Percentiles rank a stretch among this genome's conserved stretches.
phyloP scores from a whole-genome alignment of 2,888 invertebrate species.

The Habrosyne pyritoides region DNA sequence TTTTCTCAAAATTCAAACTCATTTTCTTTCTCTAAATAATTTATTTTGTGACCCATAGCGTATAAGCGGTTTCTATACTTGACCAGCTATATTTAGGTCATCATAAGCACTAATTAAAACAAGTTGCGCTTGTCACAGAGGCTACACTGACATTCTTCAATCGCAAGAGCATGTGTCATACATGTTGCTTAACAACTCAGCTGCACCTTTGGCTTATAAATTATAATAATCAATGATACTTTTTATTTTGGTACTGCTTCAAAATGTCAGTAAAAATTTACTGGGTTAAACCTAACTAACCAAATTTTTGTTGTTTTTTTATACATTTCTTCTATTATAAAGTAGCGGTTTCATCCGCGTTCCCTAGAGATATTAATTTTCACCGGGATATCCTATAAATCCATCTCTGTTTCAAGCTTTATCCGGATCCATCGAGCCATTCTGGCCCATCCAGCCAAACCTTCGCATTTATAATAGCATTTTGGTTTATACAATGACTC shows the following conservation, averaged over 20 bases:
- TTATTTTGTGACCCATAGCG: not conserved
- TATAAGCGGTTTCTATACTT: not conserved
- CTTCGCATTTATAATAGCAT: too few relatives aligned
- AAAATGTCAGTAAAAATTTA: not conserved
- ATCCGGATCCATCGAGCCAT: too few relatives aligned
- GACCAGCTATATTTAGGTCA: not conserved
- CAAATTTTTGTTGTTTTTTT: too few relatives aligned
- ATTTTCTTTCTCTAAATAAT: not conserved
- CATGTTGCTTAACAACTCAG: not conserved
- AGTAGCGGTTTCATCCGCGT: too few relatives aligned
- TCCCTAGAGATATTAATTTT: too few relatives aligned
- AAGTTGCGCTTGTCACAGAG: not conserved
- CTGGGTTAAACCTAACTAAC: too few relatives aligned
- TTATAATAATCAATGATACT: not conserved
- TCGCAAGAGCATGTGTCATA: not conserved
- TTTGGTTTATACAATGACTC: too few relatives aligned
- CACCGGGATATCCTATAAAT: too few relatives aligned
- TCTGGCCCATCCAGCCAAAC: too few relatives aligned
- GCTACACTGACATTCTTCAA: conserved; percentile 3
- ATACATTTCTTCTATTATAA: too few relatives aligned
- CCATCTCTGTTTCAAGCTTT: too few relatives aligned
- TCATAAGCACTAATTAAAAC: not conserved
- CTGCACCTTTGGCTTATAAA: not conserved
- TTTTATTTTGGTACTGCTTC: not conserved
- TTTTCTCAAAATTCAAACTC: too few relatives aligned